A percentile compares a stretch with the other conserved stretches of the same genome.
Conservation (phyloP, 2,797 vertebrate genomes). For the Potorous gilbertii region DNA sequence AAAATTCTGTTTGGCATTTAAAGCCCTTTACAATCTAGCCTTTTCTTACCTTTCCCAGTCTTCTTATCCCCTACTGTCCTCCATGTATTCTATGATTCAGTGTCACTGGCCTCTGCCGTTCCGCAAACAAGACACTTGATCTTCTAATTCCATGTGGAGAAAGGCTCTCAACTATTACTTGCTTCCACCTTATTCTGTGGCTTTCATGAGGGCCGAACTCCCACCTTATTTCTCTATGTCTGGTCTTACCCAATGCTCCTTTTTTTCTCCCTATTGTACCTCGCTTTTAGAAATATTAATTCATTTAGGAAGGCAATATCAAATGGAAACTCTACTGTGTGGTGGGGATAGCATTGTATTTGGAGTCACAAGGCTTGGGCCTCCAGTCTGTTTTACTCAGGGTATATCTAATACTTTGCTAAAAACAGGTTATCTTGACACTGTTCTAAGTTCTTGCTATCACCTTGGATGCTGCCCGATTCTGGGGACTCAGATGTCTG, state of each 20-base stretch:
- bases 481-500: background rate
- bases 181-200: too few relatives aligned
- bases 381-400: too few relatives aligned
- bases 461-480: background rate
- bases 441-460: background rate
- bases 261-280: background rate
- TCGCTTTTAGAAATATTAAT: background rate
- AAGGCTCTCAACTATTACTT: background rate
- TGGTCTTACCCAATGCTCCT: background rate
- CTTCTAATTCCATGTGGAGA: background rate
- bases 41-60: background rate
- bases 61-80: background rate
- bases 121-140: too few relatives aligned
- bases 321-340: background rate
- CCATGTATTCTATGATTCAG: background rate
- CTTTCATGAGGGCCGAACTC: background rate
- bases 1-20: too few relatives aligned
- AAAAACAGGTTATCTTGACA: background rate
- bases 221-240: background rate
- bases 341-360: background rate
- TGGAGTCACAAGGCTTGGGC: background rate
- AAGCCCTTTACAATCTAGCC: too few relatives aligned
- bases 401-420: too few relatives aligned
- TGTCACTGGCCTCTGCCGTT: background rate
- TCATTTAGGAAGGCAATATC: background rate